phyloP scores from a whole-genome alignment of 2,888 invertebrate genomes.

The Lycophotia porphyrea region DNA sequence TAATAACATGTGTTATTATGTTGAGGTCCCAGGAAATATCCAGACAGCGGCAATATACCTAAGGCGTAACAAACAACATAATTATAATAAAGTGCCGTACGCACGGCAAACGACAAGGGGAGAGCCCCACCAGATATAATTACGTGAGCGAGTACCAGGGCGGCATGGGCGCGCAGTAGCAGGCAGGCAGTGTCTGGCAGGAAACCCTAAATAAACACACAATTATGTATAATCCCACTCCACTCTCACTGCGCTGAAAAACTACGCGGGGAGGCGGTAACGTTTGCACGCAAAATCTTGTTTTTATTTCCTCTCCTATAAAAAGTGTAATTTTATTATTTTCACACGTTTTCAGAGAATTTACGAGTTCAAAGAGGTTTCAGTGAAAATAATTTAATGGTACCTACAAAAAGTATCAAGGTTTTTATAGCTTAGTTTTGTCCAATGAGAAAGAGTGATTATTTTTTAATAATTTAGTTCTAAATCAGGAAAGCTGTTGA shows the following conservation, averaged over 20 bases:
- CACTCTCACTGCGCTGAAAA: constrained; percentile 78
- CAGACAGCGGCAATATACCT: constrained; percentile 48
- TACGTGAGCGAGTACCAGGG: constrained; percentile 78
- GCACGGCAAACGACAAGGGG: constrained; percentile 55
- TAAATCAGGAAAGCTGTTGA: background rate
- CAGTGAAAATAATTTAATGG: constrained; percentile 34
- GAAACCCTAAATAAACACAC: constrained; percentile 85
- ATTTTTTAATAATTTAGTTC: background rate
- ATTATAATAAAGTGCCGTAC: constrained; percentile 41
- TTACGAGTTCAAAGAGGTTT: constrained; percentile 30
- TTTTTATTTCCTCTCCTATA: constrained; percentile 37
- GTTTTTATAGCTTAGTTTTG: constrained; percentile 3
- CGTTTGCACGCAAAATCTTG: constrained; percentile 66
- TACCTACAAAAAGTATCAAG: background rate
- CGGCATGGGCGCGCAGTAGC: constrained; percentile 71
- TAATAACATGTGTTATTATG: constrained; percentile 28
- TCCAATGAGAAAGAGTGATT: constrained; percentile 2
- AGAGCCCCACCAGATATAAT: constrained; percentile 75
- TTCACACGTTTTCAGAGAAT: constrained; percentile 46
- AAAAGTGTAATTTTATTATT: constrained; percentile 56
- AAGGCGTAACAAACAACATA: constrained; percentile 51
- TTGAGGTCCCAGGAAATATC: constrained; percentile 30
- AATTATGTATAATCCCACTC: constrained; percentile 79
- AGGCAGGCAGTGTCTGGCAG: constrained; percentile 72
- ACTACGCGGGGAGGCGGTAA: constrained; percentile 74